Conservation (phyloP, 2,113 vertebrate genomes). For the Morone saxatilis region DNA sequence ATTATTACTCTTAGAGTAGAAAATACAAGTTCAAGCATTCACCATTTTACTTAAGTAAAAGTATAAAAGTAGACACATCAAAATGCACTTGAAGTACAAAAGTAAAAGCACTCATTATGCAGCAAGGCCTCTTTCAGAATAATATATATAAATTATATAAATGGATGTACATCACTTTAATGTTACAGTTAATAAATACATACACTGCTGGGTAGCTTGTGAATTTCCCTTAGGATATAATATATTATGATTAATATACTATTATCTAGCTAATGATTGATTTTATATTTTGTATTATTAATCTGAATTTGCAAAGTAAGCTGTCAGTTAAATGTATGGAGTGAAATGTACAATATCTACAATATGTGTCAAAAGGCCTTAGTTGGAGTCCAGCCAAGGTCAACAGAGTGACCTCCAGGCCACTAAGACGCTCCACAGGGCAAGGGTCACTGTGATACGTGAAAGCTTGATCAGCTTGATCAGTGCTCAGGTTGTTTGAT, state of each 20-base stretch:
- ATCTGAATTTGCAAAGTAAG: neutral
- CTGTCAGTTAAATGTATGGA: too few species aligned
- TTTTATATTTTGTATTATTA: neutral
- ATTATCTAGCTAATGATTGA: too few species aligned
- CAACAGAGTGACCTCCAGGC: neutral
- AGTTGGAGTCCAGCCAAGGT: slow-evolving; percentile 14
- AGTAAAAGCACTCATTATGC: neutral
- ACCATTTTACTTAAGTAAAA: too few species aligned
- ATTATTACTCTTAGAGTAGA: too few species aligned
- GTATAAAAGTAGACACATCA: too few species aligned
- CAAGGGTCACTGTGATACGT: slow-evolving; percentile 36
- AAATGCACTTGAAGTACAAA: neutral
- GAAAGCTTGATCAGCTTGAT: slow-evolving; percentile 20
- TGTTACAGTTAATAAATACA: neutral
- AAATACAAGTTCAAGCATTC: too few species aligned
- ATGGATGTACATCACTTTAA: neutral
- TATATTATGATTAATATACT: neutral
- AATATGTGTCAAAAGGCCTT: neutral
- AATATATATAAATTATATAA: neutral
- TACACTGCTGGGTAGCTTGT: neutral
- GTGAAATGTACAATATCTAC: too few species aligned
- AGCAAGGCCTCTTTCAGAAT: neutral
- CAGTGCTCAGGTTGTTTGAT: neutral
- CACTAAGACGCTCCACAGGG: slow-evolving; percentile 26
- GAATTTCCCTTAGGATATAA: neutral